phyloP scores from a whole-genome alignment of 2,888 invertebrate genomes.

The Fragum sueziense region DNA sequence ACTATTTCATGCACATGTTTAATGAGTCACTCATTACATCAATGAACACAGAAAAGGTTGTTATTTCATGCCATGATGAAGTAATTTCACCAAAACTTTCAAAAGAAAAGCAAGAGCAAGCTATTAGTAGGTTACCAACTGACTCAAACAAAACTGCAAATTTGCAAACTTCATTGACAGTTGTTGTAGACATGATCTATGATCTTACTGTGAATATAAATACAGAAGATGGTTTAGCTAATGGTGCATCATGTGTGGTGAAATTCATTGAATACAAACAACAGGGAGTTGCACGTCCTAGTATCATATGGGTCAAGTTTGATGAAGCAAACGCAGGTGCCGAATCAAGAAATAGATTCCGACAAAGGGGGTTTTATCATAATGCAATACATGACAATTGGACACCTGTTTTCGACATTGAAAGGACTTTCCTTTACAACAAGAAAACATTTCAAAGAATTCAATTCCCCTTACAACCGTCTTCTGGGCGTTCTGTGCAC shows the following conservation, averaged over 20 bases:
- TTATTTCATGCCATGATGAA: conserved; percentile 52
- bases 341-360: conserved; percentile 15
- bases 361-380: conserved; percentile 22
- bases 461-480: conserved; percentile 46
- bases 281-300: neutral
- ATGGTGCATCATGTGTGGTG: conserved; percentile 58
- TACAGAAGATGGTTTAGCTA: conserved; percentile 58
- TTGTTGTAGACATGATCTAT: conserved; percentile 45
- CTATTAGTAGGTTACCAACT: too few relatives aligned
- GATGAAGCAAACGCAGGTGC: conserved; percentile 29
- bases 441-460: conserved; percentile 29
- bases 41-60: conserved; percentile 10
- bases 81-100: conserved; percentile 22
- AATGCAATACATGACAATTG: conserved; percentile 7
- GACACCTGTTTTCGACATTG: too few relatives aligned
- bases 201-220: conserved; percentile 51
- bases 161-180: conserved; percentile 24
- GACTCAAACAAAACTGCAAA: conserved; percentile 29
- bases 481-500: conserved; percentile 47
- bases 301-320: conserved; percentile 51
- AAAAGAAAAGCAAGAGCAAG: too few relatives aligned
- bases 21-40: conserved; percentile 7
- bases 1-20: conserved; percentile 47
- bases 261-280: conserved; percentile 36
- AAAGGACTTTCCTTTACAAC: conserved; percentile 31